Conservation (phyloP, 1,140 invertebrate genomes). For the Aradophagus sp. region DNA sequence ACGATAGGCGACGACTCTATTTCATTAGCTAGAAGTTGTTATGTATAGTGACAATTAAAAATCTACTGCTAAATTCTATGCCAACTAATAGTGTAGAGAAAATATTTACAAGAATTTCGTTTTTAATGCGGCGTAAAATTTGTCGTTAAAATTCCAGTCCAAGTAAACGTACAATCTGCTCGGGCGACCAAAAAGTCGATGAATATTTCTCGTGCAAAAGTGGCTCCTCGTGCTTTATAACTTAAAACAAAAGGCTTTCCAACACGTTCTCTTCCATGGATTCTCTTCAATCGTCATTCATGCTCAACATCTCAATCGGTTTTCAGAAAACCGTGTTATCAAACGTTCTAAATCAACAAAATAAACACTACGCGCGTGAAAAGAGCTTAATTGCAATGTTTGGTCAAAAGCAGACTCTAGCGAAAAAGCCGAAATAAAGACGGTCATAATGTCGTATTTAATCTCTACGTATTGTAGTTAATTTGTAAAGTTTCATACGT, state of each 20-base stretch:
- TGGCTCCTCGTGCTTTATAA: constrained; percentile 52
- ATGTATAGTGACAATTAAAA: no score
- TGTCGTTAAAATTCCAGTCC: no score
- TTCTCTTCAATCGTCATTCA: constrained; percentile 52
- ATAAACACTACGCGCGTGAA: constrained; percentile 44
- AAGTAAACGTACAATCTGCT: constrained; percentile 13
- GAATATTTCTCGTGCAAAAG: constrained; percentile 39
- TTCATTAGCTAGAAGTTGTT: no score
- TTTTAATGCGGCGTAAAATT: not conserved
- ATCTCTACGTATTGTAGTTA: constrained; percentile 60
- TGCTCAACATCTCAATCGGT: constrained; percentile 37
- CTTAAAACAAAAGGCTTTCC: constrained; percentile 48
- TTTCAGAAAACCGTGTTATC: constrained; percentile 35
- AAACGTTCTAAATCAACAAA: constrained; percentile 42
- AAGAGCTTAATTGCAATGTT: constrained; percentile 42
- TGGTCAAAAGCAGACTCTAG: constrained; percentile 58
- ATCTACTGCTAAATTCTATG: no score
- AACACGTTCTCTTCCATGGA: constrained; percentile 40
- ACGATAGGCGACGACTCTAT: no score
- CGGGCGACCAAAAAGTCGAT: constrained; percentile 18
- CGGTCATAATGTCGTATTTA: constrained; percentile 45
- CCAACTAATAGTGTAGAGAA: no score
- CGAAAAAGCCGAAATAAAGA: constrained; percentile 65
- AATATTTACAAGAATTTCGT: no score
- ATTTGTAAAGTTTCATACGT: constrained; percentile 68